Conservation (phyloP, 2,888 invertebrate species). For the Pilophorus perplexus region DNA sequence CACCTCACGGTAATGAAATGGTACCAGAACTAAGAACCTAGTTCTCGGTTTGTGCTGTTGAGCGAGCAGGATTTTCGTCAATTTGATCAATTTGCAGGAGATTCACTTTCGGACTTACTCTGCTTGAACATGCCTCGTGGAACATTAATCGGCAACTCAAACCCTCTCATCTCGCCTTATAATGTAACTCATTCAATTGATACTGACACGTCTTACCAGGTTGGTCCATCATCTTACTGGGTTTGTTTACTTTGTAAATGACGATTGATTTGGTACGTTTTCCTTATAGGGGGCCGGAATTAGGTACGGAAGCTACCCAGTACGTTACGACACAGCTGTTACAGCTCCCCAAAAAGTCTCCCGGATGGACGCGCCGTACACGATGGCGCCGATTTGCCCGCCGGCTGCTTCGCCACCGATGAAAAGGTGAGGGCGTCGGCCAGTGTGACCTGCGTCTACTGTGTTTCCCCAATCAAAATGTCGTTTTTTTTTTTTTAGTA, state of each 20-base stretch:
- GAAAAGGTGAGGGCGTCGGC: slow-evolving; percentile 43
- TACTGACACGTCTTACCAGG: slow-evolving; percentile 40
- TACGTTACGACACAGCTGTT: slow-evolving; percentile 26
- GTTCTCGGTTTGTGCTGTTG: neutral
- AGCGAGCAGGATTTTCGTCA: neutral
- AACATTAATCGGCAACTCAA: slow-evolving; percentile 44
- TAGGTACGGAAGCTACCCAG: slow-evolving; percentile 22
- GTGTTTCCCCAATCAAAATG: too few relatives aligned
- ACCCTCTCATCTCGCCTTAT: slow-evolving; percentile 33
- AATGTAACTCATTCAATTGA: slow-evolving; percentile 34
- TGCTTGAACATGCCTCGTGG: slow-evolving; percentile 45
- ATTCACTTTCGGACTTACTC: slow-evolving; percentile 42
- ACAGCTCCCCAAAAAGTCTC: slow-evolving; percentile 33
- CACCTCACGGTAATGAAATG: slow-evolving; percentile 41
- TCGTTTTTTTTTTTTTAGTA: neutral
- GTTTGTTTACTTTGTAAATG: too few relatives aligned
- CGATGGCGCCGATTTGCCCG: slow-evolving; percentile 42
- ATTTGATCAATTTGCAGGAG: slow-evolving; percentile 9
- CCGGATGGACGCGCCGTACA: slow-evolving; percentile 30
- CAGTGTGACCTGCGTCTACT: neutral
- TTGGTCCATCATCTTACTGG: too few relatives aligned
- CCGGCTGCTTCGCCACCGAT: slow-evolving; percentile 38
- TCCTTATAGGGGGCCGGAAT: slow-evolving; percentile 25
- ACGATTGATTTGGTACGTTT: too few relatives aligned
- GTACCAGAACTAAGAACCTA: neutral